Evolutionary conservation across 2,113 vertebrate species (phyloP).

Genomic region (Irena cyanogastra): DNA sequence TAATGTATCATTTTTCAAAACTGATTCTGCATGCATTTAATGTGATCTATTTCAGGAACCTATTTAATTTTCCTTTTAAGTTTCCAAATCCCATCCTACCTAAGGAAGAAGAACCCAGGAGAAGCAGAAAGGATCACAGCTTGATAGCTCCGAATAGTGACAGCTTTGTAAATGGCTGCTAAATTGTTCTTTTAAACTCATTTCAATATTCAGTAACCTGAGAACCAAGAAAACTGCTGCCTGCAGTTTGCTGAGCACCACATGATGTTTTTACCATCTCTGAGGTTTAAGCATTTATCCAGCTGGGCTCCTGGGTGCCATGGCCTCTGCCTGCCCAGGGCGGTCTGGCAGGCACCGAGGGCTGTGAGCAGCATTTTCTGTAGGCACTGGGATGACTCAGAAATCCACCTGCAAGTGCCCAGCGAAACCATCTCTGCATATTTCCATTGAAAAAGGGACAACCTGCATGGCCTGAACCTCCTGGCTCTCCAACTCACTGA

Average conservation of each 20-base stretch:
- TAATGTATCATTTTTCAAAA: slow-evolving; percentile 21
- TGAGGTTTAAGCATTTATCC: neutral
- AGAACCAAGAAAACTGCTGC: neutral
- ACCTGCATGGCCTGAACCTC: neutral
- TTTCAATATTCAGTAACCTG: neutral
- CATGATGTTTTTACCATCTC: neutral
- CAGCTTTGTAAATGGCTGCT: neutral
- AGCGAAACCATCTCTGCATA: neutral
- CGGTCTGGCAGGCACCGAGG: fast-evolving
- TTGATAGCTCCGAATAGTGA: neutral
- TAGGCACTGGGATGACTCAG: neutral
- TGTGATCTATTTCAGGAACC: slow-evolving; percentile 5
- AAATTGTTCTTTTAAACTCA: neutral
- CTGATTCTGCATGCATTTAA: neutral
- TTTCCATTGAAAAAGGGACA: neutral
- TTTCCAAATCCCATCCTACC: neutral
- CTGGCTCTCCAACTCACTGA: neutral
- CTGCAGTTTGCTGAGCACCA: neutral
- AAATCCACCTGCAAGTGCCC: neutral
- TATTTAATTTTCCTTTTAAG: neutral
- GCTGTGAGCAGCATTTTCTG: neutral
- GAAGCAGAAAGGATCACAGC: neutral
- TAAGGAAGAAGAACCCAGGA: neutral
- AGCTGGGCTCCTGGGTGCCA: neutral
- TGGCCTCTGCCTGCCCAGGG: fast-evolving